Conservation (phyloP, 2,797 vertebrate genomes). For the Masticophis lateralis region DNA sequence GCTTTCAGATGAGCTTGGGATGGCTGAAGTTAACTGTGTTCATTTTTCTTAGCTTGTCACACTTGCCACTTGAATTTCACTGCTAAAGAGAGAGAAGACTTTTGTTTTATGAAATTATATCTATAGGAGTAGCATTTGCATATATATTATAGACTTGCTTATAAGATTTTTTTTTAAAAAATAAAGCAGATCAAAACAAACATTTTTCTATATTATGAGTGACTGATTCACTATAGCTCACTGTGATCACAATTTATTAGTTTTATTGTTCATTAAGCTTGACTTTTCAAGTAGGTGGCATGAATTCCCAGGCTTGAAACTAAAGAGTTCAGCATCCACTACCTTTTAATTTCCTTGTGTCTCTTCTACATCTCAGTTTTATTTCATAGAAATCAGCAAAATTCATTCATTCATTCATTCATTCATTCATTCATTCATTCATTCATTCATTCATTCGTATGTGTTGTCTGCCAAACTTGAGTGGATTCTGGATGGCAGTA, state of each 20-base stretch:
- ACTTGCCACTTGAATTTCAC: slow-evolving; percentile 75
- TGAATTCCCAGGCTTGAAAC: neutral
- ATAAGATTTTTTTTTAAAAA: slow-evolving; percentile 57
- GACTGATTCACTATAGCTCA: slow-evolving; percentile 8
- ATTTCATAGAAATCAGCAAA: neutral
- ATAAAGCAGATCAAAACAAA: slow-evolving; percentile 52
- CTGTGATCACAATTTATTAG: neutral
- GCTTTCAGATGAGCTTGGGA: slow-evolving; percentile 74
- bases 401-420: neutral
- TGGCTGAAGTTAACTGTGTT: slow-evolving; percentile 74
- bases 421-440: neutral
- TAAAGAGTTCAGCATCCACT: neutral
- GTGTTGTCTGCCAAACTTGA: neutral
- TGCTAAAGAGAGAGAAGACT: slow-evolving; percentile 73
- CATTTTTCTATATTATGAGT: slow-evolving; percentile 34
- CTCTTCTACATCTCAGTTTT: neutral
- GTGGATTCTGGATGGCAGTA: neutral
- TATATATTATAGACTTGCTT: slow-evolving; percentile 72
- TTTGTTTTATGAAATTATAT: slow-evolving; percentile 77
- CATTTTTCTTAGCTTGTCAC: slow-evolving; percentile 79
- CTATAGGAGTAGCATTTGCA: slow-evolving; percentile 69
- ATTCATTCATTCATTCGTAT: neutral
- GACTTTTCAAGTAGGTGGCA: neutral
- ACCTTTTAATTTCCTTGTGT: neutral
- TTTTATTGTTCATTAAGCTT: slow-evolving; percentile 3